Evolutionary conservation across 2,113 vertebrate species (phyloP).

Genomic region (Cephalopholis sonnerati): DNA sequence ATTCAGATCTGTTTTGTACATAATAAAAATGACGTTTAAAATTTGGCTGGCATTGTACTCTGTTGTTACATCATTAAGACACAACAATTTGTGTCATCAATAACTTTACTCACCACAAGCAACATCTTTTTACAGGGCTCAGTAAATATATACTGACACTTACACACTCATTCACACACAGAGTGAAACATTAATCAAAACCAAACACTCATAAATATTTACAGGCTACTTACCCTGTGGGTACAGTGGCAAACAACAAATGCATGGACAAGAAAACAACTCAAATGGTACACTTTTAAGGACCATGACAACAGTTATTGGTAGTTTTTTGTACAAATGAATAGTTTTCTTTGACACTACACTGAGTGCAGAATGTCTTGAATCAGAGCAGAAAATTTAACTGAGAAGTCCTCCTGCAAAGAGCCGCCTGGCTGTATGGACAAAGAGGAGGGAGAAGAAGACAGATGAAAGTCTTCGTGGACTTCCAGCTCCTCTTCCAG

Average conservation of each 20-base stretch:
- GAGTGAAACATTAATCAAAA: conserved; percentile 40
- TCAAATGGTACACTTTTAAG: conserved; percentile 2
- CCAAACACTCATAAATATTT: conserved; percentile 61
- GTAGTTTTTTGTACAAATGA: neutral
- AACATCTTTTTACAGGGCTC: conserved; percentile 33
- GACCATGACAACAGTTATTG: neutral
- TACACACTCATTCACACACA: conserved; percentile 9
- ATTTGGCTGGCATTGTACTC: neutral
- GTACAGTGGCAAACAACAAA: conserved; percentile 27
- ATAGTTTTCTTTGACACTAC: conserved; percentile 53
- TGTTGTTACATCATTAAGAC: conserved; percentile 4
- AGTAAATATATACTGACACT: conserved; percentile 30
- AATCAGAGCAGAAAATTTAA: conserved; percentile 87
- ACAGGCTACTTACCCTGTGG: conserved; percentile 59
- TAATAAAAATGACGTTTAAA: conserved; percentile 44
- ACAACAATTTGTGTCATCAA: neutral
- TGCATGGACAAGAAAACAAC: neutral
- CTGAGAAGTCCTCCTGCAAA: conserved; percentile 85
- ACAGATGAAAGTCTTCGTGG: neutral
- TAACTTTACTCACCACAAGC: conserved; percentile 11
- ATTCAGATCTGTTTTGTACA: conserved; percentile 35
- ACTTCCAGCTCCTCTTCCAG: conserved; percentile 81
- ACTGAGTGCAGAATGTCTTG: conserved; percentile 88
- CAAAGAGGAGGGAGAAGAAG: conserved; percentile 15
- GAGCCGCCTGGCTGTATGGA: conserved; percentile 59